Evolutionary conservation across 2,113 vertebrate genomes (phyloP), one percentile per base, ranked within the genome.

Genomic region (Sander vitreus): DNA sequence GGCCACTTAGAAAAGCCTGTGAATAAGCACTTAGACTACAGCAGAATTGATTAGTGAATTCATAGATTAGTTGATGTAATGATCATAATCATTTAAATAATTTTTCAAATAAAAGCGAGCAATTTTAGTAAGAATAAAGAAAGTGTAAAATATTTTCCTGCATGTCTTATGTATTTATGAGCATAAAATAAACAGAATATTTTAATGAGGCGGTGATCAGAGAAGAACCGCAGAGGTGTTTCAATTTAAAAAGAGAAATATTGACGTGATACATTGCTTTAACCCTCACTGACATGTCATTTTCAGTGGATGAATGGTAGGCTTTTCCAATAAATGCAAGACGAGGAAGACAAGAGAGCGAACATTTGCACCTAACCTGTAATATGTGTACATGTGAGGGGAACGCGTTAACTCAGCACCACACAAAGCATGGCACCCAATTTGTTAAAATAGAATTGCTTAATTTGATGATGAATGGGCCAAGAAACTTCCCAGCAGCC

Each of bases 401-500:
- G 70, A 45, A 68, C 27, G 50, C 81, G 79, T 90, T 88, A 78
- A 85, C 65, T 81, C 71, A 59, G 73, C 59, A 18, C 15, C 74
- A 57, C 82, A 90, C 80, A 89, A 89, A 90, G 89, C 88, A 66
- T 55, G 79, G 77, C 53, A 43, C 73, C 82, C 71, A 85, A 91
- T 92, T 91, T 85, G 88, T 85, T 82, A 33, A 76, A 80, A 70
- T 75, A 74, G 16, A 90, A 90, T 90, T 57, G 77, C 79, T 91
- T 93, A 84, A 93, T 92, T 90, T 50, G 39, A 78, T 89, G 85
- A 91, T 16, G 87, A 92, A 93, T 84, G 87, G 86, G 80, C 78
- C 84, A 66, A 81, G 67, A 87, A 89, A 88, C 83, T 90, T 91
- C 84, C 88, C 75, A 67, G 73, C 78, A 73, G 91, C 76, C 80